phyloP scores from a whole-genome alignment of 1,140 invertebrate species.

The Apis florea region DNA sequence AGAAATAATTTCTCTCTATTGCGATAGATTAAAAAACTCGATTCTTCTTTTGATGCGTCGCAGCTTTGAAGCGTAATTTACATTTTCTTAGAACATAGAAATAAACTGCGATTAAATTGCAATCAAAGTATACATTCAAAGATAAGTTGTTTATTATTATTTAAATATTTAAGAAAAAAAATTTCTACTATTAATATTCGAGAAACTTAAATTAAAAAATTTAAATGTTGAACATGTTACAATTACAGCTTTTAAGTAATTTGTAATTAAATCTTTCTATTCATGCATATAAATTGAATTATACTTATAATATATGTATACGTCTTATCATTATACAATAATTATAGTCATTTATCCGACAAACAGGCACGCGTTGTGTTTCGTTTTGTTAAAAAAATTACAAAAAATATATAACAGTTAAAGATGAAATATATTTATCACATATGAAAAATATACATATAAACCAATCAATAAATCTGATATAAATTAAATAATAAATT shows the following conservation, averaged over 20 bases:
- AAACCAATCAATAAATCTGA: background rate
- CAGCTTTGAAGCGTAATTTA: background rate
- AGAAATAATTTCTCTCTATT: background rate
- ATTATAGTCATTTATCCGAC: background rate
- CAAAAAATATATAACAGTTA: background rate
- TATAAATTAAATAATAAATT: background rate
- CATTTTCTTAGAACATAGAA: background rate
- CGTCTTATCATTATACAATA: background rate
- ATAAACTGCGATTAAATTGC: no score
- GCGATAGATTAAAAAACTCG: background rate
- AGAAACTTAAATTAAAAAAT: no score
- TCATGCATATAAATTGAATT: background rate
- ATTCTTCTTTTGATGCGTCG: no score
- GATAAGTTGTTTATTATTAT: no score
- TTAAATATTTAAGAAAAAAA: no score
- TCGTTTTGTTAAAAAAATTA: constrained; percentile 13
- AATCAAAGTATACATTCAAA: no score
- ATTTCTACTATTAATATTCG: no score
- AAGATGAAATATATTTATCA: constrained; percentile 5
- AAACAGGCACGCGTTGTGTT: constrained; percentile 17
- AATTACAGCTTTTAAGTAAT: no score
- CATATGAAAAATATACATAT: background rate
- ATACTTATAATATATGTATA: background rate
- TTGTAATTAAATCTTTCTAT: no score
- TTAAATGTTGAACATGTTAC: no score